phyloP scores from a whole-genome alignment of 2,888 invertebrate species.

The Plagiodera versicolora region DNA sequence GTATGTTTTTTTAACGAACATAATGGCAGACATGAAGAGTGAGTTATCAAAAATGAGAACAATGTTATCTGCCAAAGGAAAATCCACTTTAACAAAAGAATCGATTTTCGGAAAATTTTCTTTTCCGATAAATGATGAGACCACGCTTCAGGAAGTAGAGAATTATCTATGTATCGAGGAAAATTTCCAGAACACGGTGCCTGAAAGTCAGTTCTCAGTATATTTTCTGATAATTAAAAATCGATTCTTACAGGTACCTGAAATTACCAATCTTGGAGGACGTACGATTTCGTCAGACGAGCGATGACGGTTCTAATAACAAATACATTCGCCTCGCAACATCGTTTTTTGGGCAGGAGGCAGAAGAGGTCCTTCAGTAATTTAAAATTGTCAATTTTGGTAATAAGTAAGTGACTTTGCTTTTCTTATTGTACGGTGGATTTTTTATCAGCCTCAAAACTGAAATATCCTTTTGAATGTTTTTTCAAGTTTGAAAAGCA shows the following conservation, averaged over 20 bases:
- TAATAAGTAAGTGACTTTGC: background rate
- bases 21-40: background rate
- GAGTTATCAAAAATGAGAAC: background rate
- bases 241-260: background rate
- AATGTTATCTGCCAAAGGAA: background rate
- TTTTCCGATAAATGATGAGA: slow-evolving; percentile 2
- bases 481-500: too few species aligned
- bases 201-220: too few species aligned
- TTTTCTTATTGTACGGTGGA: background rate
- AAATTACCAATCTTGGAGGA: slow-evolving; percentile 4
- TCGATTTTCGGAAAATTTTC: background rate
- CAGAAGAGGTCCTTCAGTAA: slow-evolving; percentile 1
- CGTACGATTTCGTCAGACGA: slow-evolving; percentile 1
- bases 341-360: background rate
- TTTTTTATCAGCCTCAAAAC: background rate
- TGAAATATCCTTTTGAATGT: background rate
- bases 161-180: background rate
- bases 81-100: background rate
- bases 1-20: slow-evolving; percentile 2
- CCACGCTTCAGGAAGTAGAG: background rate
- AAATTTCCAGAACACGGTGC: slow-evolving; percentile 5
- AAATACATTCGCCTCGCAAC: background rate
- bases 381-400: background rate
- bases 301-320: slow-evolving; percentile 1
- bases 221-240: too few species aligned